Evolutionary conservation across 2,888 invertebrate species (phyloP).

Genomic region (Orthosia gothica): DNA sequence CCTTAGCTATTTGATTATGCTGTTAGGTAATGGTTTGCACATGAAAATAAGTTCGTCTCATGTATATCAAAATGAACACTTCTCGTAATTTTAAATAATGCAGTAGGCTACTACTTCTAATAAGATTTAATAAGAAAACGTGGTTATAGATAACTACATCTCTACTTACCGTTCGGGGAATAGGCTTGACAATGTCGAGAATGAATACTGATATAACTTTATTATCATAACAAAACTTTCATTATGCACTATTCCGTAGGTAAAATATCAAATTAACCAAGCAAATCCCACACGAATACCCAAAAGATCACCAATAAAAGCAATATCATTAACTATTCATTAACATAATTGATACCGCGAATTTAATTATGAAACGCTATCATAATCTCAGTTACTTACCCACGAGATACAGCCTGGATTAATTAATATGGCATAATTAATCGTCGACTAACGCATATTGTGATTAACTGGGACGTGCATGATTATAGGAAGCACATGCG

Average conservation of each 20-base stretch:
- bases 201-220: too few species aligned
- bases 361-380: constrained; percentile 51
- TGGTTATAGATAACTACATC: too few species aligned
- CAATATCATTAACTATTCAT: constrained; percentile 38
- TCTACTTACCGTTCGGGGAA: too few species aligned
- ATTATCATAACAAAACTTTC: too few species aligned
- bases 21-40: not conserved
- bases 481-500: constrained; percentile 55
- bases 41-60: too few species aligned
- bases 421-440: constrained; percentile 72
- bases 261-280: not conserved
- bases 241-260: too few species aligned
- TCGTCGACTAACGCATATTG: constrained; percentile 66
- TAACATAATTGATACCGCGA: constrained; percentile 40
- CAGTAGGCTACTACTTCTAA: not conserved
- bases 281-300: not conserved
- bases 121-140: too few species aligned
- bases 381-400: constrained; percentile 56
- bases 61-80: too few species aligned
- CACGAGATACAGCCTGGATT: constrained; percentile 53
- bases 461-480: constrained; percentile 69
- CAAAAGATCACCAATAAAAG: constrained; percentile 31
- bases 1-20: not conserved
- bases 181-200: too few species aligned
- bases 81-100: not conserved